These are phyloP conservation scores for Cerastis leucographa DNA, from an alignment of 2,888 invertebrate genomes.

Conservation along the genomic window DNA sequence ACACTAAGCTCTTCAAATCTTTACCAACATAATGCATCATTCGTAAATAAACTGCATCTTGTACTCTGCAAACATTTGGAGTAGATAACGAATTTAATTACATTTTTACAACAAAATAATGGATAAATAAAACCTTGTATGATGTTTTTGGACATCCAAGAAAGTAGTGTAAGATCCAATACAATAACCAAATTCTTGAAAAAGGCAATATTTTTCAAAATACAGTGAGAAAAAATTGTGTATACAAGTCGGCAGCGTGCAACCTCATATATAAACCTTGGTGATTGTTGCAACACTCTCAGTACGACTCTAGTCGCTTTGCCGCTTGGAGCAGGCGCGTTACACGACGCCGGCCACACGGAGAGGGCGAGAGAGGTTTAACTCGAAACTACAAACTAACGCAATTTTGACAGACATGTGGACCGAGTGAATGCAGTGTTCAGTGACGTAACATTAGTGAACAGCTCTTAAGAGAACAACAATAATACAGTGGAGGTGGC, in stretches of 20 bases:
- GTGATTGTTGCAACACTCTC: conserved; percentile 89
- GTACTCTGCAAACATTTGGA: neutral
- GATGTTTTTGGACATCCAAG: neutral
- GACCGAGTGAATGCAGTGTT: conserved; percentile 89
- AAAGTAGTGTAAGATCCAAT: conserved; percentile 1
- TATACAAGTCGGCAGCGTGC: conserved; percentile 78
- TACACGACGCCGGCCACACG: conserved; percentile 87
- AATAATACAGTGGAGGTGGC: conserved; percentile 78
- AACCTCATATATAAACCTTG: conserved; percentile 90
- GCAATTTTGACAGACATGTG: conserved; percentile 84
- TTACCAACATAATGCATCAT: neutral
- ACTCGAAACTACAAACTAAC: conserved; percentile 78
- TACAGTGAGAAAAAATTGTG: conserved; percentile 69
- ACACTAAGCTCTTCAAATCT: neutral
- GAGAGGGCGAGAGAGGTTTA: conserved; percentile 90
- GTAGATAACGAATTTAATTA: neutral
- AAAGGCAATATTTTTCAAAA: conserved; percentile 52
- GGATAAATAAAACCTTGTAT: neutral
- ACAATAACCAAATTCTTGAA: conserved; percentile 9
- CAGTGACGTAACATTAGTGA: conserved; percentile 88
- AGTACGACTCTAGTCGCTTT: conserved; percentile 91
- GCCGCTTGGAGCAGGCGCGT: conserved; percentile 90
- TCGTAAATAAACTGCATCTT: conserved; percentile 3
- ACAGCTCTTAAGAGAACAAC: conserved; percentile 73
- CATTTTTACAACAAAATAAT: neutral